Percentiles rank a stretch among this genome's conserved stretches.
Evolutionary conservation across 2,113 vertebrate species (phyloP).

Genomic region (Corythoichthys intestinalis): DNA sequence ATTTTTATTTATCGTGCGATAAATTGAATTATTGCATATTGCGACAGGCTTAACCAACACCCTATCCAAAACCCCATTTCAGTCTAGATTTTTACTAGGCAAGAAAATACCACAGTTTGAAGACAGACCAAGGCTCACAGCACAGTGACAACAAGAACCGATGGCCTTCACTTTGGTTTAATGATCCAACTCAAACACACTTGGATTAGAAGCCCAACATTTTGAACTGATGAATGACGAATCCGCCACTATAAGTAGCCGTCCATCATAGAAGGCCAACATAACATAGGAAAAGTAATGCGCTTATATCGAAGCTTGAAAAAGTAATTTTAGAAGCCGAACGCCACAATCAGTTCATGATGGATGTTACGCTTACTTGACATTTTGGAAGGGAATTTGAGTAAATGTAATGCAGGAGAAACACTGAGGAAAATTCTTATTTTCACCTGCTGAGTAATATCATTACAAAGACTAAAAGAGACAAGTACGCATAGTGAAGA

Average conservation of each 20-base stretch:
- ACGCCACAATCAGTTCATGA: not conserved
- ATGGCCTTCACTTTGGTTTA: not conserved
- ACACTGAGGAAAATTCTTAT: not conserved
- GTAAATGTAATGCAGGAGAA: not conserved
- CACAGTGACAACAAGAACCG: not conserved
- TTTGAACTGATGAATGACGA: too few relatives aligned
- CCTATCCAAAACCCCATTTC: too few relatives aligned
- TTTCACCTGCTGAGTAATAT: not conserved
- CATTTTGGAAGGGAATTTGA: not conserved
- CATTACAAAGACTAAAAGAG: not conserved
- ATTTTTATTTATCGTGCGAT: too few relatives aligned
- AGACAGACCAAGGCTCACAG: not conserved
- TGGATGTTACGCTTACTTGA: not conserved
- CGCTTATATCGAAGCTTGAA: not conserved
- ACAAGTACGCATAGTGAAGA: slow-evolving; percentile 1
- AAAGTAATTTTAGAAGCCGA: not conserved
- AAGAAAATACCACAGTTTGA: not conserved
- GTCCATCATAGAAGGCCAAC: not conserved
- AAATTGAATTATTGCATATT: too few relatives aligned
- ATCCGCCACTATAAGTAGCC: too few relatives aligned
- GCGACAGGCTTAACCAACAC: too few relatives aligned
- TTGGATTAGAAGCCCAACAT: not conserved
- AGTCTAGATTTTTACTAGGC: too few relatives aligned
- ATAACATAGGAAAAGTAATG: not conserved
- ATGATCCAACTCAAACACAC: not conserved